Percentiles rank a stretch among this genome's conserved stretches.
Evolutionary conservation across 2,797 vertebrate genomes (phyloP).

Genomic region (Manis pentadactyla): DNA sequence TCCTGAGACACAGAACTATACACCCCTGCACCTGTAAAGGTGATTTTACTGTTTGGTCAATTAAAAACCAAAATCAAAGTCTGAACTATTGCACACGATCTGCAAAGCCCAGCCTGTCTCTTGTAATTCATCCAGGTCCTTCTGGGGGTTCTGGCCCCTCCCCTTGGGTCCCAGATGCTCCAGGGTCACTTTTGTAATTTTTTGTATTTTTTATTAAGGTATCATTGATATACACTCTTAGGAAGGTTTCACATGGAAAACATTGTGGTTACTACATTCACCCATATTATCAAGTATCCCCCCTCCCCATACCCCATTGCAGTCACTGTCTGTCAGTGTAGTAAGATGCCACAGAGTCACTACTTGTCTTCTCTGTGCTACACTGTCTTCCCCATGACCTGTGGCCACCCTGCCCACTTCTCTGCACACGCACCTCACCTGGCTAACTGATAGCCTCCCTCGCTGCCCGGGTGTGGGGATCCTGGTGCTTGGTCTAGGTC

Average conservation of each 20-base stretch:
- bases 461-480: neutral
- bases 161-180: neutral
- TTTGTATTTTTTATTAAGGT: too few relatives aligned
- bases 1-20: neutral
- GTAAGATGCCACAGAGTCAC: too few relatives aligned
- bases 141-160: neutral
- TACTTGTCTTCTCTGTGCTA: too few relatives aligned
- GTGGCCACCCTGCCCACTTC: neutral
- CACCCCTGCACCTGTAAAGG: neutral
- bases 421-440: neutral
- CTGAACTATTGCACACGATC: neutral
- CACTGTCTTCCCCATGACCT: too few relatives aligned
- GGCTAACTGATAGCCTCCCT: neutral
- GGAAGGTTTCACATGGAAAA: too few relatives aligned
- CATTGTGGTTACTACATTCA: too few relatives aligned
- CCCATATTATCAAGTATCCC: too few relatives aligned
- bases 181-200: neutral
- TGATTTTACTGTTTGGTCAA: neutral
- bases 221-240: too few relatives aligned
- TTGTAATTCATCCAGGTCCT: neutral
- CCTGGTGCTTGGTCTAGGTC: fast-evolving
- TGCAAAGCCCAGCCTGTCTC: neutral
- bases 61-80: neutral
- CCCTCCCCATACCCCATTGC: too few relatives aligned
- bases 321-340: too few relatives aligned